Evolutionary conservation across 2,113 vertebrate genomes (phyloP).

Genomic region (Syngnathus floridae): DNA sequence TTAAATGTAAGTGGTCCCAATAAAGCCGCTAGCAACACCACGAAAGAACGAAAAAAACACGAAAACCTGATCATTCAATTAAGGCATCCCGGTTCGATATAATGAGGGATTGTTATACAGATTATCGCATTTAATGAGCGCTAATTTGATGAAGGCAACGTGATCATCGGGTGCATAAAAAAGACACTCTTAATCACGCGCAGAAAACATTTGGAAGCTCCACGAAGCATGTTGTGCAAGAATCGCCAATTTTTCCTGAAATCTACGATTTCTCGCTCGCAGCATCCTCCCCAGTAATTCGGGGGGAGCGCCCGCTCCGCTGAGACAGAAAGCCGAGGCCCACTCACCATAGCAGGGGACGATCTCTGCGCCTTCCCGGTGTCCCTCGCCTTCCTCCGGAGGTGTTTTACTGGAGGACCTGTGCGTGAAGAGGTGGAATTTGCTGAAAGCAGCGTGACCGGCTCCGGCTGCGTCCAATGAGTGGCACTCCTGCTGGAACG

Average conservation of each 20-base stretch:
- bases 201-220: neutral
- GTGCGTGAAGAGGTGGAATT: conserved; percentile 91
- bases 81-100: conserved; percentile 49
- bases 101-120: conserved; percentile 62
- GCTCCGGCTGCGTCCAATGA: conserved; percentile 74
- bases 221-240: no score
- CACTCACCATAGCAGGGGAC: conserved; percentile 89
- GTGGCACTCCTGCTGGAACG: conserved; percentile 85
- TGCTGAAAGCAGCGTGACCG: conserved; percentile 82
- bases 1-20: conserved; percentile 52
- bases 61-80: conserved; percentile 71
- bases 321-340: neutral
- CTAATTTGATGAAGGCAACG: conserved; percentile 52
- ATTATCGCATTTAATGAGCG: conserved; percentile 69
- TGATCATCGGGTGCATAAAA: neutral
- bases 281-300: neutral
- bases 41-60: neutral
- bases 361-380: conserved; percentile 79
- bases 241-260: neutral
- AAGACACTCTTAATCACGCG: neutral
- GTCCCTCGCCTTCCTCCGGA: conserved; percentile 81
- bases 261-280: neutral
- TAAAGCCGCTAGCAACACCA: conserved; percentile 8
- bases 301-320: no score
- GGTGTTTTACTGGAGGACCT: conserved; percentile 86